Evolutionary conservation across 2,113 vertebrate genomes (phyloP).

Genomic region (Oenanthe oenanthe): DNA sequence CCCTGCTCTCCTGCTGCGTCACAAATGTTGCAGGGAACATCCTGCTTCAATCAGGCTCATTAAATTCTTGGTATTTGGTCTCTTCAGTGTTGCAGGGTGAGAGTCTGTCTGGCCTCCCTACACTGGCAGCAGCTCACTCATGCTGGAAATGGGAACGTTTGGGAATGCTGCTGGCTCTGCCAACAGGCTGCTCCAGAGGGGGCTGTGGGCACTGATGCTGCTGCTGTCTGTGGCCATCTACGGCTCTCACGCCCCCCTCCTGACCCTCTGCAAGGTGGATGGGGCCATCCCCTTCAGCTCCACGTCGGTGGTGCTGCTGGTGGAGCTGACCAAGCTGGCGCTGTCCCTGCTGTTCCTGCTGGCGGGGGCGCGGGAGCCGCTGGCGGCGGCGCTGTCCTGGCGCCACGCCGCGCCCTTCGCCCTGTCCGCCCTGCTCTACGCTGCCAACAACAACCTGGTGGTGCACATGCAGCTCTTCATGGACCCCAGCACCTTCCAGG

Average conservation of each 20-base stretch:
- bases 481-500: constrained; percentile 95
- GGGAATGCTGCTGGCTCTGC: constrained; percentile 19
- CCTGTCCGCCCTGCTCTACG: constrained; percentile 88
- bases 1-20: background rate
- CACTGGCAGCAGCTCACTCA: background rate
- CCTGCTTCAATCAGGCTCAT: background rate
- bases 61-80: constrained; percentile 8
- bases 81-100: background rate
- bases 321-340: constrained; percentile 84
- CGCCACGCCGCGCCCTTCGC: constrained; percentile 78
- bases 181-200: constrained; percentile 2
- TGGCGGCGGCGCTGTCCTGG: background rate
- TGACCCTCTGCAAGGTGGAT: constrained; percentile 83
- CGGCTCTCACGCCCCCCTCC: constrained; percentile 89
- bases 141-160: constrained; percentile 71
- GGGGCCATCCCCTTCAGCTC: constrained; percentile 87
- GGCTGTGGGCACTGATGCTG: constrained; percentile 82
- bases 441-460: constrained; percentile 93
- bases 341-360: constrained; percentile 78
- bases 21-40: background rate
- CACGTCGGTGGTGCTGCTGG: constrained; percentile 85
- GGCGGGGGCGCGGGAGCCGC: background rate
- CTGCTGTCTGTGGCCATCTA: constrained; percentile 85
- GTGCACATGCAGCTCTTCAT: constrained; percentile 92
- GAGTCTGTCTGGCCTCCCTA: background rate